Conservation (phyloP, 2,888 invertebrate genomes). For the Acanthosepion esculentum region DNA sequence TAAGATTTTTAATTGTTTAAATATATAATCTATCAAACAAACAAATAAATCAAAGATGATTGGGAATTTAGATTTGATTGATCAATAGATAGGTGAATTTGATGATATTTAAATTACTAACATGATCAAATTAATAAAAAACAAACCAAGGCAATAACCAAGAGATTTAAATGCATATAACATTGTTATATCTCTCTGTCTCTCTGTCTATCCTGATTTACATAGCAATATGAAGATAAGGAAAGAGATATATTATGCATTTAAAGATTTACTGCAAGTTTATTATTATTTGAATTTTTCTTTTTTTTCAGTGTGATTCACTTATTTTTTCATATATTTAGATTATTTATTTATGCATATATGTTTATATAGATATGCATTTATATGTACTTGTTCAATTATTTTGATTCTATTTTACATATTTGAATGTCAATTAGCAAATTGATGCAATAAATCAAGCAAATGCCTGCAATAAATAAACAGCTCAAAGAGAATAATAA, state of each 20-base stretch:
- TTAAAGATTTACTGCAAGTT: constrained; percentile 22
- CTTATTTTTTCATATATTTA: neutral
- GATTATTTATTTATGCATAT: neutral
- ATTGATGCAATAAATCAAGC: neutral
- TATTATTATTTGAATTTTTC: neutral
- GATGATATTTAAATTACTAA: neutral
- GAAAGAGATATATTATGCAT: neutral
- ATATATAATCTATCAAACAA: neutral
- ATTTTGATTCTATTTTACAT: constrained; percentile 15
- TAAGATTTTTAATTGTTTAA: neutral
- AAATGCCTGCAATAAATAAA: neutral
- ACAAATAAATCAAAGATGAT: neutral
- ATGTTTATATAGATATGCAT: neutral
- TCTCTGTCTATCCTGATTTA: neutral
- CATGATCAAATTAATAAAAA: constrained; percentile 22
- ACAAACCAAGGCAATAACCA: neutral
- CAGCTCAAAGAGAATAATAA: neutral
- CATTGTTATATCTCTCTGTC: neutral
- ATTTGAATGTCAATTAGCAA: neutral
- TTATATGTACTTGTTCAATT: neutral
- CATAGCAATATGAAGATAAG: neutral
- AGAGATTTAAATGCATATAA: neutral
- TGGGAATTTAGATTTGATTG: neutral
- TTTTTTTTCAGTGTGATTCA: neutral
- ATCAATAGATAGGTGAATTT: neutral